These are phyloP conservation scores for Trichosurus vulpecula DNA, from an alignment of 2,797 vertebrate species.

Conservation along the genomic window DNA sequence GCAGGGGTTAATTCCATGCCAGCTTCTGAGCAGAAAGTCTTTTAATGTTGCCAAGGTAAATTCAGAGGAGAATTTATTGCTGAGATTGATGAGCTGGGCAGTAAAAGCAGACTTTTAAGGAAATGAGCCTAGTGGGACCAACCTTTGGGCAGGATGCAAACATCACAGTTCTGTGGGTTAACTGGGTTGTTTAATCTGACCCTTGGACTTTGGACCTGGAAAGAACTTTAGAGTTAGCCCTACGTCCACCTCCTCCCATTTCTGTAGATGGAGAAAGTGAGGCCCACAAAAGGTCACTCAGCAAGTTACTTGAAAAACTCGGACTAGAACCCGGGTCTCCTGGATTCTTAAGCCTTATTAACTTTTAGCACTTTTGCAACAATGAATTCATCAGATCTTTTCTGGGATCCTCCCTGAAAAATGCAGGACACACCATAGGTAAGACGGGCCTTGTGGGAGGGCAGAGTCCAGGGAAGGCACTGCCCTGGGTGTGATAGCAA, in stretches of 20 bases:
- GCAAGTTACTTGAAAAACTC: neutral
- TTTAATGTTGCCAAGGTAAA: neutral
- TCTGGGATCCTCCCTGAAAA: neutral
- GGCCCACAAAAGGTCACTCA: neutral
- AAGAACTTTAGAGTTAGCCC: neutral
- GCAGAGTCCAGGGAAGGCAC: neutral
- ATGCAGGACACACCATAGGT: neutral
- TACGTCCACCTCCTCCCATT: neutral
- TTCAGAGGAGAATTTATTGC: neutral
- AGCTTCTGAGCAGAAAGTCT: neutral
- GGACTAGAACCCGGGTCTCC: neutral
- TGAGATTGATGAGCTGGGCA: neutral
- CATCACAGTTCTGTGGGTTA: fast-evolving
- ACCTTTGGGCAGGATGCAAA: neutral
- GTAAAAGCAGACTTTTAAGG: neutral
- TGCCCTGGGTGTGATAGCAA: neutral
- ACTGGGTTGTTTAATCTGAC: neutral
- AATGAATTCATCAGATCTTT: neutral
- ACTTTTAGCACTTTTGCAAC: neutral
- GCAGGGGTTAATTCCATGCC: neutral
- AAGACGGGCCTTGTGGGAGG: neutral
- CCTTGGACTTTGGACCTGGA: neutral
- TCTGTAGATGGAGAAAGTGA: neutral
- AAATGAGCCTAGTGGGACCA: neutral
- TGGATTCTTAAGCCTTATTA: too few relatives aligned